A percentile compares a stretch with the other conserved stretches of the same genome.
Evolutionary conservation across 2,113 vertebrate species (phyloP).

Genomic region (Saguinus midas): DNA sequence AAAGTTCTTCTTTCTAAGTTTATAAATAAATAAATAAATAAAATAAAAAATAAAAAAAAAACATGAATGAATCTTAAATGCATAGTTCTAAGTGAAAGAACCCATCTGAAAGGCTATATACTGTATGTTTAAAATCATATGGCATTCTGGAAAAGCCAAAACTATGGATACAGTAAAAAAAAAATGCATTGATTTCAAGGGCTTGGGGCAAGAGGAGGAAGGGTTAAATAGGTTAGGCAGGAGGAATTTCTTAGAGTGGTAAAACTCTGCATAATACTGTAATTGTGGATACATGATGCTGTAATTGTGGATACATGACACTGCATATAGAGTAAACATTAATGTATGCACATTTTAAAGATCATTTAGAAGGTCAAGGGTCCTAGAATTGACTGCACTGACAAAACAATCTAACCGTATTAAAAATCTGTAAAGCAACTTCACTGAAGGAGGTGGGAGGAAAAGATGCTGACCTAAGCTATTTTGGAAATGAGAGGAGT

Average conservation of each 20-base stretch:
- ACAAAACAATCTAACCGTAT: background rate
- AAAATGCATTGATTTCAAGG: background rate
- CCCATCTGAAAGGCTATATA: background rate
- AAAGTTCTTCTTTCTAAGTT: too few species aligned
- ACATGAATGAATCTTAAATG: background rate
- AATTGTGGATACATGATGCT: background rate
- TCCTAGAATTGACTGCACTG: background rate
- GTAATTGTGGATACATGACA: background rate
- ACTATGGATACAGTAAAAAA: background rate
- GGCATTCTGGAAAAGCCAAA: conserved; percentile 23
- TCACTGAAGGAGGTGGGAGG: background rate
- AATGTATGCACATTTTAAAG: background rate
- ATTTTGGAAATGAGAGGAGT: background rate
- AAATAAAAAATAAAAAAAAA: background rate
- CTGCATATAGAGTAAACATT: background rate
- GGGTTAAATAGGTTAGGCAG: background rate
- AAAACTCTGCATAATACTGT: background rate
- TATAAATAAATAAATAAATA: too few species aligned
- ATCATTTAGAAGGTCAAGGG: background rate
- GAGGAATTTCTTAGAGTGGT: background rate
- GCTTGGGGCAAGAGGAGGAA: background rate
- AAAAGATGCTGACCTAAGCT: background rate
- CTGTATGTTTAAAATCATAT: background rate
- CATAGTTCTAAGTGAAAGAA: background rate
- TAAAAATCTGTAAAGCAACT: background rate